Conservation (phyloP, 2,797 vertebrate genomes). For the Enteromius argenteus region DNA sequence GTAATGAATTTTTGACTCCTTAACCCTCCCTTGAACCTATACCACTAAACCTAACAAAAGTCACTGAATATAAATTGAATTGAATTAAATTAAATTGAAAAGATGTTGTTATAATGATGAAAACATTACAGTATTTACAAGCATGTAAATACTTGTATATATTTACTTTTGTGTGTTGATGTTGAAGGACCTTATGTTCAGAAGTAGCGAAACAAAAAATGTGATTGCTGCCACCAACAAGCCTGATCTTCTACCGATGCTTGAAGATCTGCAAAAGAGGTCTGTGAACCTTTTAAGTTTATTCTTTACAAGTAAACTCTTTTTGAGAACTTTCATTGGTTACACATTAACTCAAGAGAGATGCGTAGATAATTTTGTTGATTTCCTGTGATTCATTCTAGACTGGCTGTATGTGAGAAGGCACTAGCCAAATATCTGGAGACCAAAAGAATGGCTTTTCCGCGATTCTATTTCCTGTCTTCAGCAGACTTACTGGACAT, state of each 20-base stretch:
- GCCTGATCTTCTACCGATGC: conserved; percentile 75
- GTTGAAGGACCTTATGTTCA: conserved; percentile 80
- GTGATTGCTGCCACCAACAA: conserved; percentile 83
- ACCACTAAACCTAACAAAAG: not conserved
- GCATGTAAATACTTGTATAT: not conserved
- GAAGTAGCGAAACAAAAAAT: conserved; percentile 80
- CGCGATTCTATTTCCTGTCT: conserved; percentile 84
- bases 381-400: conserved; percentile 47
- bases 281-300: conserved; percentile 55
- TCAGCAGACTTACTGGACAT: conserved; percentile 86
- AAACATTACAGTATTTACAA: not conserved
- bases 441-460: conserved; percentile 74
- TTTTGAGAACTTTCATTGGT: not conserved
- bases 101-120: not conserved
- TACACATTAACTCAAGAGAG: not conserved
- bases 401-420: conserved; percentile 78
- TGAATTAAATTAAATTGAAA: not conserved
- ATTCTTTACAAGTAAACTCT: not conserved
- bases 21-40: not conserved
- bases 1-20: not conserved
- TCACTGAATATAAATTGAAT: not conserved
- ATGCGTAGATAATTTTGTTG: not conserved
- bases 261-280: conserved; percentile 83
- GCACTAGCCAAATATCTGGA: conserved; percentile 73
- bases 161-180: conserved; percentile 1